Base-by-base conservation (phyloP, 2,797 vertebrate genomes). In the Sorex maritimensis region DNA sequence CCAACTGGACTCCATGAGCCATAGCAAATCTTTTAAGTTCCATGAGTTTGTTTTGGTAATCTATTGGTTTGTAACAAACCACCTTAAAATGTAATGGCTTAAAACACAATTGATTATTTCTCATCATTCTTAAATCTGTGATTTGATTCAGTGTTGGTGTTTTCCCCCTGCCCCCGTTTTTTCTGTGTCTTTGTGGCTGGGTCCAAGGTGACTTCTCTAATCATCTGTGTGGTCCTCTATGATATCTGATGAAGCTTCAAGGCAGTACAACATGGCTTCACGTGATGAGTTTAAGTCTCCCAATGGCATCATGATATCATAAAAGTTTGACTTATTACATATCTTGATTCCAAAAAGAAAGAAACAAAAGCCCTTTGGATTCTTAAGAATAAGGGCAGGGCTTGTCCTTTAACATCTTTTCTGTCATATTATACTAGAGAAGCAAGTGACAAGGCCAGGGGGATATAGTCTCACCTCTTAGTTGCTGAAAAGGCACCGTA, bases 121-220 rank as follows among this genome's bases (percentile, higher is more conserved):
- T 81, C n/a, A 6, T 80, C 34, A 46, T 24, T 49, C 44, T 77
- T 15, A 14, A 28, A 17, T 74, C 30, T 58, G n/a, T 41, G 17
- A 15, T 30, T 65, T 34, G 68, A 30, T 61, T 95, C 38, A 73
- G 61, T 41, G 58, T 73, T 24, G 1, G 46, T 28, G 81, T 72
- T 94, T 58, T 34, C 34, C 34, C 34, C 34, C 34, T 34, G 34
- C 34, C 92, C 89, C 79, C 77, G 30, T 19, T 82, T 12, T 28
- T 1, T 30, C 44, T 58, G 19, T 67, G 6, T 63, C 71, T 3
- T 19, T 38, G 41, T 28, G 46, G 26, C 26, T 92, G 10, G 44
- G 82, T 68, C 34, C 24, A 17, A 38, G 34, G 41, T n/a, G n/a
- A 4, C 0, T 3, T 49, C 65, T 82, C 82, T 3, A 71, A 12